Conservation (phyloP, 2,888 invertebrate genomes). For the Agonopterix alstromeriana region DNA sequence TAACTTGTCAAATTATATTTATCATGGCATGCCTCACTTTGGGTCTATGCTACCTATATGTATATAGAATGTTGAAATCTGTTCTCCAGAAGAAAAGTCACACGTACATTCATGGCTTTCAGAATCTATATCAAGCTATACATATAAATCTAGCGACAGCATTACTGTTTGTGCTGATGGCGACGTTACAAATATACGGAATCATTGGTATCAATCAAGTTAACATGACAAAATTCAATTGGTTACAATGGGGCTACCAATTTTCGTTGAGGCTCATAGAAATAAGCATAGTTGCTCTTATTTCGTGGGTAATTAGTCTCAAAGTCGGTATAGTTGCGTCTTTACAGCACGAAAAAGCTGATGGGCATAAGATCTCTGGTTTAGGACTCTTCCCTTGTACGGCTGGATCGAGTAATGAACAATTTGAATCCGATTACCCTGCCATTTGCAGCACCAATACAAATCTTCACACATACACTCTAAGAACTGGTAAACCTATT, state of each 20-base stretch:
- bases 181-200: constrained; percentile 90
- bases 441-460: constrained; percentile 92
- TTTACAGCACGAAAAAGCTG: constrained; percentile 84
- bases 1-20: constrained; percentile 90
- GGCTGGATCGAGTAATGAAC: constrained; percentile 89
- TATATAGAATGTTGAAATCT: constrained; percentile 86
- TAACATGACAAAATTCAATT: constrained; percentile 82
- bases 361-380: constrained; percentile 81
- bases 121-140: constrained; percentile 90
- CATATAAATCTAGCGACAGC: constrained; percentile 93
- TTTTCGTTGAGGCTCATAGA: constrained; percentile 90
- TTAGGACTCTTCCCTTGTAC: constrained; percentile 89
- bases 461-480: constrained; percentile 88
- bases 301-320: constrained; percentile 91
- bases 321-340: constrained; percentile 73
- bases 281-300: constrained; percentile 89
- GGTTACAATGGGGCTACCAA: constrained; percentile 96
- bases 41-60: constrained; percentile 89
- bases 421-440: constrained; percentile 89
- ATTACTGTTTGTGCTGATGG: constrained; percentile 88
- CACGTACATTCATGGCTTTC: constrained; percentile 86
- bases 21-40: constrained; percentile 89
- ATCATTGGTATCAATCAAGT: constrained; percentile 70
- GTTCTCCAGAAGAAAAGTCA: constrained; percentile 86
- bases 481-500: constrained; percentile 85